Conservation (phyloP, 2,888 invertebrate genomes). For the Tachystola acroxantha region DNA sequence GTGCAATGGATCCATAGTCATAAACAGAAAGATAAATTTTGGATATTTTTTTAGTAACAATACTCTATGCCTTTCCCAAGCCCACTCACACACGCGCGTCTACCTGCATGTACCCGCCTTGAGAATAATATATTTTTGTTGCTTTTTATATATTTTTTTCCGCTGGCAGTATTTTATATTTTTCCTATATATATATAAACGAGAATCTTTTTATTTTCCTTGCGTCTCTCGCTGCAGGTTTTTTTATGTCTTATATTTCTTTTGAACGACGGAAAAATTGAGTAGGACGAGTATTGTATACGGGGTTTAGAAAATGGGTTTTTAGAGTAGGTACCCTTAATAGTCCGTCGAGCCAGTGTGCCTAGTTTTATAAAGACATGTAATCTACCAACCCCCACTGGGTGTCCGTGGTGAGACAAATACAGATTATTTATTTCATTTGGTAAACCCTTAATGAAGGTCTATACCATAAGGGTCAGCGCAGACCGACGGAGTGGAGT, state of each 20-base stretch:
- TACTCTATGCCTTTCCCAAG: constrained; percentile 12
- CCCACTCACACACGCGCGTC: constrained; percentile 32
- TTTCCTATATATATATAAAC: constrained; percentile 52
- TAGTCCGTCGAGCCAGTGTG: no score
- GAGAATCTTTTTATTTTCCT: constrained; percentile 20
- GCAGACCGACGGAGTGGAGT: no score
- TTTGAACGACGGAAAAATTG: constrained; percentile 17
- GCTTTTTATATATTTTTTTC: constrained; percentile 72
- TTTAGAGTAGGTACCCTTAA: no score
- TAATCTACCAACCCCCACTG: no score
- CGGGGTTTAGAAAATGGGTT: not conserved
- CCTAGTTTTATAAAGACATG: no score
- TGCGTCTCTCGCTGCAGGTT: constrained; percentile 24
- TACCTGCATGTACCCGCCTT: constrained; percentile 65
- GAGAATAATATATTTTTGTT: constrained; percentile 78
- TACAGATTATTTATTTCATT: no score
- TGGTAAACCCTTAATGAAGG: no score
- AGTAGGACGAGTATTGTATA: constrained; percentile 2
- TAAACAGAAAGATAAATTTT: no score
- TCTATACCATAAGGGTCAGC: no score
- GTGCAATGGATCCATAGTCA: no score
- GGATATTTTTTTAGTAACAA: no score
- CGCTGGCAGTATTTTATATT: constrained; percentile 68
- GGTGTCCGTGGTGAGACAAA: no score
- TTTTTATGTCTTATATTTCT: constrained; percentile 22